Conservation (phyloP, 2,888 invertebrate species). For the Julus scandinavius region DNA sequence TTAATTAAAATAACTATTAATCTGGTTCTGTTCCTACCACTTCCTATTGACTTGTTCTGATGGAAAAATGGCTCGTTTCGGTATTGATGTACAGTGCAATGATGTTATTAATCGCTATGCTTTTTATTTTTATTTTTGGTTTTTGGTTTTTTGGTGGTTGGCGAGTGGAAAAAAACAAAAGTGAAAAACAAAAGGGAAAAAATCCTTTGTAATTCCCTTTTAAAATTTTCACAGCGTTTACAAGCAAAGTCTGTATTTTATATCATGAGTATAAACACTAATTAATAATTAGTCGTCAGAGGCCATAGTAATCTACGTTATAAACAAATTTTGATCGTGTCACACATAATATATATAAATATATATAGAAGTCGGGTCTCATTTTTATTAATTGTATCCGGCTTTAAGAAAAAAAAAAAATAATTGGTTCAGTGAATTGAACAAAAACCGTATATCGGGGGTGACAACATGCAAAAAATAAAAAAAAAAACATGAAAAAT, state of each 20-base stretch:
- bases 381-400: slow-evolving; percentile 40
- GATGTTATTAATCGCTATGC: slow-evolving; percentile 45
- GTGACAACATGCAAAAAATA: neutral
- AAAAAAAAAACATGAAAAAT: neutral
- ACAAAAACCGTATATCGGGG: slow-evolving; percentile 17
- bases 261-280: slow-evolving; percentile 46
- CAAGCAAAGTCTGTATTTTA: slow-evolving; percentile 46
- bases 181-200: neutral
- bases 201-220: slow-evolving; percentile 27
- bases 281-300: slow-evolving; percentile 24
- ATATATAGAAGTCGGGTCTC: slow-evolving; percentile 46
- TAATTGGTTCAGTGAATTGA: slow-evolving; percentile 31
- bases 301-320: slow-evolving; percentile 43
- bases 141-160: slow-evolving; percentile 27
- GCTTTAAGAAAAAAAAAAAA: slow-evolving; percentile 37
- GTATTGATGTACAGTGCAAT: slow-evolving; percentile 45
- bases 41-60: slow-evolving; percentile 29
- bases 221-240: slow-evolving; percentile 20
- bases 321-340: slow-evolving; percentile 41
- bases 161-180: neutral
- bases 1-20: neutral
- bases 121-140: neutral
- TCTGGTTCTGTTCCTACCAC: slow-evolving; percentile 46
- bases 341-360: slow-evolving; percentile 29
- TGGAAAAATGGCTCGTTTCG: slow-evolving; percentile 19